Percentiles rank a stretch among this genome's conserved stretches.
phyloP scores from a whole-genome alignment of 2,113 vertebrate genomes.

The Nothobranchius furzeri region DNA sequence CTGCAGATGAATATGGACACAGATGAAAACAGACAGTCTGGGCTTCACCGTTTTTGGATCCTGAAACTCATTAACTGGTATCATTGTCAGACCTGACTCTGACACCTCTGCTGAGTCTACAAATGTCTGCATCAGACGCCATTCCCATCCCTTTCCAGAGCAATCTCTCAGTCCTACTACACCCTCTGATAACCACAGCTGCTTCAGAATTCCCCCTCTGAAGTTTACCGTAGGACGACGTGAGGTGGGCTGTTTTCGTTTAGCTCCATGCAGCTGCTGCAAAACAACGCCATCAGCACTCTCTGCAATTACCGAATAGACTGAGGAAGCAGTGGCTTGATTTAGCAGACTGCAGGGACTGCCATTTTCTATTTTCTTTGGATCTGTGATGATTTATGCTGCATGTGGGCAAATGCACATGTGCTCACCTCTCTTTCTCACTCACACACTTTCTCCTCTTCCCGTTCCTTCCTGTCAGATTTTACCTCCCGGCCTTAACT shows the following conservation, averaged over 20 bases:
- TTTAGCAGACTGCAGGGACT: conserved; percentile 70
- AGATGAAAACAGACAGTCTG: conserved; percentile 23
- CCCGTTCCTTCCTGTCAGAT: conserved; percentile 45
- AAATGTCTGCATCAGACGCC: conserved; percentile 43
- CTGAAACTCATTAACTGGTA: conserved; percentile 20
- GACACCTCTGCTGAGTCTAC: conserved; percentile 40
- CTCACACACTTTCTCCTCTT: conserved; percentile 53
- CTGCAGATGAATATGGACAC: not conserved
- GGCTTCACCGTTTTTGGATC: conserved; percentile 15
- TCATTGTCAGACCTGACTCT: conserved; percentile 22
- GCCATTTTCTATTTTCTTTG: conserved; percentile 72
- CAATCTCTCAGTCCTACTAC: conserved; percentile 23
- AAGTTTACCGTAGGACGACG: conserved; percentile 16
- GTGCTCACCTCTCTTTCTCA: conserved; percentile 29
- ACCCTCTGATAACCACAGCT: conserved; percentile 34
- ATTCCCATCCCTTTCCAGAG: conserved; percentile 30
- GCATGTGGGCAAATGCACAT: conserved; percentile 36
- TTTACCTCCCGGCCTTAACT: conserved; percentile 36
- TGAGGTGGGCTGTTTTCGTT: conserved; percentile 51
- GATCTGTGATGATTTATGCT: conserved; percentile 70
- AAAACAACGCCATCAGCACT: conserved; percentile 71
- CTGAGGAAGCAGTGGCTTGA: conserved; percentile 67
- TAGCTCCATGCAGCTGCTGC: conserved; percentile 37
- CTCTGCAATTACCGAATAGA: conserved; percentile 67
- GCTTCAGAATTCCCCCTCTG: conserved; percentile 4